Conservation (phyloP, 2,113 vertebrate species). For the Ictalurus furcatus region DNA sequence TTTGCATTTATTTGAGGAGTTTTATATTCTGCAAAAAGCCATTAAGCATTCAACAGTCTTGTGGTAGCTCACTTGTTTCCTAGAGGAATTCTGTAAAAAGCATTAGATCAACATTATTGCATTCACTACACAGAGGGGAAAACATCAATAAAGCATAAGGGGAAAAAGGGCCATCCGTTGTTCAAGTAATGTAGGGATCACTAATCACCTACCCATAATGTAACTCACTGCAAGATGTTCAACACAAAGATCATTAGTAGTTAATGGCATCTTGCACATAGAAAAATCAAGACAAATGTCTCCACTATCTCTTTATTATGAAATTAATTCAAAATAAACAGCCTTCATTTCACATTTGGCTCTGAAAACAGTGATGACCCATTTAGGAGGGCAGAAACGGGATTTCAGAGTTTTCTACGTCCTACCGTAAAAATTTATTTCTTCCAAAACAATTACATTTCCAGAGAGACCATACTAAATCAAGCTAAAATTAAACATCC, state of each 20-base stretch:
- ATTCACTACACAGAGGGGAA: not conserved
- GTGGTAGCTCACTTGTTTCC: not conserved
- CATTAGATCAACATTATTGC: not conserved
- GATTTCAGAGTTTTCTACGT: constrained; percentile 47
- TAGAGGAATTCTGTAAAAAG: not conserved
- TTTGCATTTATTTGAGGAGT: not conserved
- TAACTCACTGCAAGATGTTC: not conserved
- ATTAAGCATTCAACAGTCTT: not conserved
- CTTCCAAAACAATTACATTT: constrained; percentile 50
- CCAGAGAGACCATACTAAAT: constrained; percentile 58
- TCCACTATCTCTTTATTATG: constrained; percentile 77
- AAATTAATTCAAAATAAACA: constrained; percentile 73
- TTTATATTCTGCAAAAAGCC: not conserved
- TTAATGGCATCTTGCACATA: not conserved
- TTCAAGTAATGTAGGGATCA: not conserved
- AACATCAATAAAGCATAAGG: not conserved
- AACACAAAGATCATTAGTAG: not conserved
- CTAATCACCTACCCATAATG: not conserved
- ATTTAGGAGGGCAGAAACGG: constrained; percentile 51
- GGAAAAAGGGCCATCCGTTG: not conserved
- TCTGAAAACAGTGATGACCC: constrained; percentile 65
- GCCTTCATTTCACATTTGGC: constrained; percentile 59
- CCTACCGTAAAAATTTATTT: constrained; percentile 56
- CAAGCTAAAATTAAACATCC: constrained; percentile 54
- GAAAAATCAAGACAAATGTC: constrained; percentile 18